These are phyloP conservation scores for Lysiphlebus fabarum DNA, from an alignment of 1,140 invertebrate genomes.

Conservation along the genomic window DNA sequence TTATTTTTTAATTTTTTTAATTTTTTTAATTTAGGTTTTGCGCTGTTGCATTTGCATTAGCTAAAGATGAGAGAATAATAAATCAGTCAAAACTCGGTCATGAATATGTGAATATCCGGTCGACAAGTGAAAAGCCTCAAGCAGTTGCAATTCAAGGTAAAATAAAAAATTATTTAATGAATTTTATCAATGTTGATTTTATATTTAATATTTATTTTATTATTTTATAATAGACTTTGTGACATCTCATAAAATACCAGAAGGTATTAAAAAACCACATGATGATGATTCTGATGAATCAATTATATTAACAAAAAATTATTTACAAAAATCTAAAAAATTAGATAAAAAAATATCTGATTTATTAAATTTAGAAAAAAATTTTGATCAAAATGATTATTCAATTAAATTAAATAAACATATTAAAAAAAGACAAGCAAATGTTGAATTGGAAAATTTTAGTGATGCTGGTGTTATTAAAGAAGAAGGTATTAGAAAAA, in stretches of 20 bases:
- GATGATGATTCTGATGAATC: conserved; percentile 33
- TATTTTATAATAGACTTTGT: conserved; percentile 39
- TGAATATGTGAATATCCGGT: conserved; percentile 25
- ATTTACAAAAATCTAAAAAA: conserved; percentile 32
- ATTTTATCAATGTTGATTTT: too few species aligned
- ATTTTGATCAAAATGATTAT: conserved; percentile 32
- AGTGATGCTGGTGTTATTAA: conserved; percentile 42
- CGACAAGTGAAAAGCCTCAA: conserved; percentile 20
- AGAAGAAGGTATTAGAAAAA: conserved; percentile 37
- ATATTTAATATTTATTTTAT: too few species aligned
- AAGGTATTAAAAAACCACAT: conserved; percentile 29
- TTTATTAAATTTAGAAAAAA: conserved; percentile 24
- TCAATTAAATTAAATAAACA: conserved; percentile 25
- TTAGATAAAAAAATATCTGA: conserved; percentile 36
- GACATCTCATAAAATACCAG: conserved; percentile 45
- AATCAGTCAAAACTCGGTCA: conserved; percentile 24
- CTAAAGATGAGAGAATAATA: conserved; percentile 26
- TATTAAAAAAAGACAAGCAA: conserved; percentile 36
- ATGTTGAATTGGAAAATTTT: conserved; percentile 46
- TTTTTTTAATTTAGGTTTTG: conserved; percentile 31
- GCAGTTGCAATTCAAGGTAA: conserved; percentile 30
- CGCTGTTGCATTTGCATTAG: conserved; percentile 29
- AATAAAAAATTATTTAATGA: too few species aligned
- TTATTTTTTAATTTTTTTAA: conserved; percentile 3
- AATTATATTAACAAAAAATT: conserved; percentile 35